phyloP scores from a whole-genome alignment of 2,888 invertebrate genomes.

The Branchinecta sandiegonensis region DNA sequence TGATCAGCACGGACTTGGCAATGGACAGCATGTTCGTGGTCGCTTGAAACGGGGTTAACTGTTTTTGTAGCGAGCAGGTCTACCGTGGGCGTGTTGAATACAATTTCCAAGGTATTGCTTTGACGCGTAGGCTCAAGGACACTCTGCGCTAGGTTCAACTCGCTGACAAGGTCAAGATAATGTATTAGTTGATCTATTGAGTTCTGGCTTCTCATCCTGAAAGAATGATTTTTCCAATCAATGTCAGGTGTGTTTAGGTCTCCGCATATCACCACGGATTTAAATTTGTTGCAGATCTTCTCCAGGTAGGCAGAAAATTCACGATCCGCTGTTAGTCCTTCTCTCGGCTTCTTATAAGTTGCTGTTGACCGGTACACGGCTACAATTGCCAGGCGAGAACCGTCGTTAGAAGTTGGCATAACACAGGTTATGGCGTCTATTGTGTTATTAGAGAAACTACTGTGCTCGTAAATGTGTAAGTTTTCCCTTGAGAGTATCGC shows the following conservation, averaged over 20 bases:
- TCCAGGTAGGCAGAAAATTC: too few relatives aligned
- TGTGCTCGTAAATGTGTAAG: slow-evolving; percentile 8
- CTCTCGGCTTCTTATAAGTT: too few relatives aligned
- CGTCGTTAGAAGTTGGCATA: too few relatives aligned
- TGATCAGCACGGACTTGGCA: too few relatives aligned
- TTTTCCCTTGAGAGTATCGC: slow-evolving; percentile 14
- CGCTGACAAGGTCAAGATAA: slow-evolving; percentile 2
- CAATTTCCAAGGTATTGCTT: slow-evolving; percentile 4
- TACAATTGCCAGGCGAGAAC: too few relatives aligned
- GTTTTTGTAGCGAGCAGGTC: too few relatives aligned
- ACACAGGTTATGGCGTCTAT: slow-evolving; percentile 8
- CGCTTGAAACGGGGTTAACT: too few relatives aligned
- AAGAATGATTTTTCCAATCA: neutral
- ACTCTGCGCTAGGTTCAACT: slow-evolving; percentile 14
- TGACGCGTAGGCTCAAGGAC: slow-evolving; percentile 14
- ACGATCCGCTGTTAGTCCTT: too few relatives aligned
- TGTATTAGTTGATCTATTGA: slow-evolving; percentile 8
- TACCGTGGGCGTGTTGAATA: too few relatives aligned
- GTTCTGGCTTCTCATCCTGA: slow-evolving; percentile 14
- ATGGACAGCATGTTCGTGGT: too few relatives aligned
- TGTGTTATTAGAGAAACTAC: slow-evolving; percentile 11
- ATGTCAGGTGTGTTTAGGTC: slow-evolving; percentile 7
- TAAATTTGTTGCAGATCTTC: too few relatives aligned
- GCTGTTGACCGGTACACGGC: too few relatives aligned
- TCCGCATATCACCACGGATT: neutral